phyloP scores from a whole-genome alignment of 2,113 vertebrate genomes.

The Lasiurus cinereus region DNA sequence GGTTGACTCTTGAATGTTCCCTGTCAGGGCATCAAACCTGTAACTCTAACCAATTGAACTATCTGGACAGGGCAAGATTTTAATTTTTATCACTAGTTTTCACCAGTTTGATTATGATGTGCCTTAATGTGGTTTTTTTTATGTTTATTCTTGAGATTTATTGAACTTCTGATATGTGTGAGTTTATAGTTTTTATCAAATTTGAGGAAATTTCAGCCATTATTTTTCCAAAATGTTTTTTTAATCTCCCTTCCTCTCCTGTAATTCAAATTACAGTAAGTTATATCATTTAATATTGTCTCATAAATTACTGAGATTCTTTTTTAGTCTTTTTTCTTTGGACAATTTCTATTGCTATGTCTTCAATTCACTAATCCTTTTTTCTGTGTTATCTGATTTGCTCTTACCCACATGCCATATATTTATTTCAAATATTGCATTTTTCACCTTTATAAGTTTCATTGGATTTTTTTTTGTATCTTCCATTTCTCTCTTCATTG shows the following conservation, averaged over 20 bases:
- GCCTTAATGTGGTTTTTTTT: background rate
- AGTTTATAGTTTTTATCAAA: conserved; percentile 3
- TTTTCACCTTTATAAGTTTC: background rate
- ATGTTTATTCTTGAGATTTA: conserved; percentile 20
- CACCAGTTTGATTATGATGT: background rate
- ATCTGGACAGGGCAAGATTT: background rate
- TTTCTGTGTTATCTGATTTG: background rate
- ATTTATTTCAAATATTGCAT: background rate
- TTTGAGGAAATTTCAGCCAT: background rate
- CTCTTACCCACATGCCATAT: background rate
- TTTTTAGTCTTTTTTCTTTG: conserved; percentile 7
- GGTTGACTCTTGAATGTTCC: no score
- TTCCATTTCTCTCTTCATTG: background rate
- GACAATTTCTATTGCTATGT: background rate
- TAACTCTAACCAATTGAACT: no score
- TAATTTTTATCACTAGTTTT: background rate
- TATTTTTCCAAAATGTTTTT: background rate
- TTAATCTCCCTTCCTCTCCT: background rate
- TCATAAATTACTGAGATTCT: background rate
- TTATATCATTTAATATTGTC: background rate
- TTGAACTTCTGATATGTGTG: background rate
- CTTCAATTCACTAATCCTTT: background rate
- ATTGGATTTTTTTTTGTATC: background rate
- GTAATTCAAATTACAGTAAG: background rate
- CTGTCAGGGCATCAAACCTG: no score